A percentile compares a stretch with the other conserved stretches of the same genome.
phyloP scores from a whole-genome alignment of 1,140 invertebrate genomes.

The Spodoptera frugiperda region DNA sequence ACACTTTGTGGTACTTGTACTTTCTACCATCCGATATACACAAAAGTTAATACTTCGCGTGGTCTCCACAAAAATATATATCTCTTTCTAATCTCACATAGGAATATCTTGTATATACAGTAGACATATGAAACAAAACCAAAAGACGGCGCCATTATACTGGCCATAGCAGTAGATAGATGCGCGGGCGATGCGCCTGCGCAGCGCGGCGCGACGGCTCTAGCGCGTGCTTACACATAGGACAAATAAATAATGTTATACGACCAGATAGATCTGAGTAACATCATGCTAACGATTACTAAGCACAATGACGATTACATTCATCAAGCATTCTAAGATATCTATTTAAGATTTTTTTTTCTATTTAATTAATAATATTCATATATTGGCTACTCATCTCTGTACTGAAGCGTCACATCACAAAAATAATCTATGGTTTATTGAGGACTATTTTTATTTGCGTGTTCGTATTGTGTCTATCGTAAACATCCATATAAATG shows the following conservation, averaged over 20 bases:
- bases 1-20: slow-evolving; percentile 49
- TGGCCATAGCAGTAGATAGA: slow-evolving; percentile 44
- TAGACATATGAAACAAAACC: slow-evolving; percentile 49
- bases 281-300: slow-evolving; percentile 82
- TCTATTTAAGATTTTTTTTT: slow-evolving; percentile 74
- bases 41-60: slow-evolving; percentile 53
- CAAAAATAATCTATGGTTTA: slow-evolving; percentile 66
- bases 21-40: slow-evolving; percentile 58
- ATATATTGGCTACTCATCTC: slow-evolving; percentile 79
- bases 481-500: slow-evolving; percentile 20
- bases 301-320: slow-evolving; percentile 85
- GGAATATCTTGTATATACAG: slow-evolving; percentile 61
- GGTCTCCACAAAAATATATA: slow-evolving; percentile 73
- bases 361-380: slow-evolving; percentile 73
- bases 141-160: slow-evolving; percentile 43
- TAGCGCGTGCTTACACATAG: slow-evolving; percentile 38
- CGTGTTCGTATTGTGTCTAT: slow-evolving; percentile 28
- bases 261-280: slow-evolving; percentile 76
- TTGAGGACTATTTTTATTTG: slow-evolving; percentile 44
- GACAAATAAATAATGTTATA: slow-evolving; percentile 70
- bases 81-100: slow-evolving; percentile 66
- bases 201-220: slow-evolving; percentile 31
- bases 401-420: slow-evolving; percentile 80
- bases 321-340: slow-evolving; percentile 83
- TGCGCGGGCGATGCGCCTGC: slow-evolving; percentile 3